Evolutionary conservation across 2,113 vertebrate species (phyloP), one percentile per base, ranked within the genome.

Genomic region (Plotosus lineatus): DNA sequence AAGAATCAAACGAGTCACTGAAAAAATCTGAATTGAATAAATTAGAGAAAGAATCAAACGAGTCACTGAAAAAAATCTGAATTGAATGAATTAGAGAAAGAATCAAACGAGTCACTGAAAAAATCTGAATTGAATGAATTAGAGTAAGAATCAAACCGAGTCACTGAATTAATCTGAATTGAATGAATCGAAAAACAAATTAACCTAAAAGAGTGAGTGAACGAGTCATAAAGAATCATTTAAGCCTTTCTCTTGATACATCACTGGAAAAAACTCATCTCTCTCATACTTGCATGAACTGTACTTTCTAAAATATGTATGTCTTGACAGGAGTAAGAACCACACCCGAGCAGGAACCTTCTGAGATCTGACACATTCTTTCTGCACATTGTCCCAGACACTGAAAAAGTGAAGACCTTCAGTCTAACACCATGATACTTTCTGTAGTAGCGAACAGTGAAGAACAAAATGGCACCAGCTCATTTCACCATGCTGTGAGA

Each of bases 401-500:
- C 44, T 19, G 26, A 9, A 31, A 72, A 50, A 50, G 26, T 21
- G 28, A 48, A 72, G 69, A 33, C 44, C 46, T 72, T 72, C 26
- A 72, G 21, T 50, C 46, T 10, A 50, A 71, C 40, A 48, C 68
- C n/a, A 31, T 71, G 14, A 71, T 48, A 71, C 44, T 10, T 31
- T 50, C 9, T 75, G 21, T 38, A 55, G 9, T 40, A 15, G 50
- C n/a, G 19, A 55, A 55, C 33, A 36, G 44, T 48, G 28, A 31
- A 33, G 75, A 77, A 12, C 74, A 84, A 66, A 60, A 82, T 89
- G 86, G 75, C 44, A 51, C 83, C 81, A 74, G 84, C 48, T 79
- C 86, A 87, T 82, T 80, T 83, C 84, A 56, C 74, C 82, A 77
- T 88, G 82, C 48, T 81, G 78, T 84, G 88, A 84, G 87, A 90